Base-by-base conservation (phyloP, 2,888 invertebrate genomes). In the Hanleya hanleyi region DNA sequence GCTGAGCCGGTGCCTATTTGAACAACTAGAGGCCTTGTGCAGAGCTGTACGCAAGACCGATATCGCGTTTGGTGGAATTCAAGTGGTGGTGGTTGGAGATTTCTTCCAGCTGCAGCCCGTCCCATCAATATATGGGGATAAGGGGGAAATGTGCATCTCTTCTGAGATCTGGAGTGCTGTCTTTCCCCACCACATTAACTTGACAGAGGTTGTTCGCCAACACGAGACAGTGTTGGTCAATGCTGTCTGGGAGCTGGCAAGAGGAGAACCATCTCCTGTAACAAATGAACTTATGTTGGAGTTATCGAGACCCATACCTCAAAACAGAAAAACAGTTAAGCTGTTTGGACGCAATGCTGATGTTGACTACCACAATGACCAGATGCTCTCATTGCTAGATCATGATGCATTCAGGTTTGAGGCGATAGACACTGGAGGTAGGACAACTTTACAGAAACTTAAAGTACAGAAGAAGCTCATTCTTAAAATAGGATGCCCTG, bases 261-360 rank as follows among this genome's bases (percentile, higher is more conserved):
- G 29, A 22, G 70, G 70, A 29, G 26, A 49, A n/a, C 33, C 47
- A 4, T 67, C 67, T 18, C 32, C 33, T 18, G 61, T 51, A 33
- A 67, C 71, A 37, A 61, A 67, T 57, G 2, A 26, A 3, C 47
- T 66, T n/a, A 67, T 71, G 0, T 22, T 41, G 32, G 36, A 38
- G 12, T 51, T 71, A 38, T 12, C 33, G 12, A 71, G 71, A 41
- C 50, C 35, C n/a, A 35, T 71, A 12, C 26, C 62, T 26, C 26
- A 50, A 0, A 38, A 36, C 26, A n/a, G n/a, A n/a, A n/a, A n/a
- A n/a, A n/a, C n/a, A n/a, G n/a, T n/a, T n/a, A n/a, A 71, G n/a
- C 50, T 72, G 26, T 72, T 61, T 68, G 38, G 61, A 9, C 37
- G 67, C 57, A 73, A 68, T 69, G 26, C 22, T 5, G 64, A 69